Base-by-base conservation (phyloP, 2,888 invertebrate genomes). In the Microplitis manilae region DNA sequence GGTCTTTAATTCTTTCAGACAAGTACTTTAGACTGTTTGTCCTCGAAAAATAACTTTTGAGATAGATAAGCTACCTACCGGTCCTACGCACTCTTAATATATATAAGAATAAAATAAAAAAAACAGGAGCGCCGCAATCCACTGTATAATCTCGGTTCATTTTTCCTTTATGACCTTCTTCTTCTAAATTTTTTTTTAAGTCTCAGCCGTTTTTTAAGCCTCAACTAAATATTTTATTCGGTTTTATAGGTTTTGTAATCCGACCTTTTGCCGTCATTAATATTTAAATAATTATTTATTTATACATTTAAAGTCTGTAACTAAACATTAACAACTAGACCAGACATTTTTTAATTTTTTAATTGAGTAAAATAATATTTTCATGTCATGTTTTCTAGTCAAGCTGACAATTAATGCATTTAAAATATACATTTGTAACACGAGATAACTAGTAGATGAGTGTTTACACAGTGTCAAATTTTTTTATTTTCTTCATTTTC, bases 41-140 rank as follows among this genome's bases (percentile, higher is more conserved):
- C 68, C 68, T 78, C 61, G 76, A 76, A 76, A 78, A 78, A 72
- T 79, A 73, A 74, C 79, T 76, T 76, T 73, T 39, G 41, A 59
- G 69, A 70, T 17, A 71, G 78, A 76, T 78, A 78, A 78, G 76
- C 62, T 39, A 60, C 39, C 78, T 78, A 76, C 72, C 73, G 78
- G 72, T 73, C 68, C 62, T 40, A 50, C 71, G 62, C 67, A 67
- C 73, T 41, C 17, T 30, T 13, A 39, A 9, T 61, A 5, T 38
- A 15, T 30, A 39, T 40, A 68, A 7, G 5, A 15, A 67, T 38
- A n/a, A 67, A 68, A 13, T 40, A 9, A 69, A 17, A 50, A 69
- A 59, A 50, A 17, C 50, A 50, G 69, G 50, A 20, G 69, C 50
- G 50, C 20, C 69, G 13, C 20, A 68, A 68, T 68, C 40, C 68